A percentile compares a stretch with the other conserved stretches of the same genome.
Evolutionary conservation across 2,888 invertebrate genomes (phyloP).

Genomic region (Celastrina argiolus): DNA sequence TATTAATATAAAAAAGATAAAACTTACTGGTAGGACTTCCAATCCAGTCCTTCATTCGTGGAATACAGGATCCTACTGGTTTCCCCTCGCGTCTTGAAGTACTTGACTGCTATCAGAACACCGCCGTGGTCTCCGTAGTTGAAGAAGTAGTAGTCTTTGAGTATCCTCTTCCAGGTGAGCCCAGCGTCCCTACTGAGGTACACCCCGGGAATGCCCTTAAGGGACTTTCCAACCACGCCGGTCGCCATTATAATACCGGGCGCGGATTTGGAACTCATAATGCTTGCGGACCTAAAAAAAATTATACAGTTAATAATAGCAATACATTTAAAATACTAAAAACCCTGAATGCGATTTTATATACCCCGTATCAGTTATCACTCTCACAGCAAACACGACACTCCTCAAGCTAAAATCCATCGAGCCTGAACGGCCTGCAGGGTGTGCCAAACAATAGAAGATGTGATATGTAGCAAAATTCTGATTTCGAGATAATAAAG

Average conservation of each 20-base stretch:
- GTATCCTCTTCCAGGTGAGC: constrained; percentile 87
- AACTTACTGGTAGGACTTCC: constrained; percentile 81
- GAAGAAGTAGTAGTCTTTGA: constrained; percentile 90
- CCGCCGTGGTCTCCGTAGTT: constrained; percentile 96
- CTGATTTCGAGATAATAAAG: too few relatives aligned
- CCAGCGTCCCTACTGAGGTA: constrained; percentile 91
- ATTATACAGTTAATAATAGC: too few relatives aligned
- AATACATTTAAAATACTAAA: too few relatives aligned
- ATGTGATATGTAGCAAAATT: too few relatives aligned
- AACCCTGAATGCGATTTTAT: too few relatives aligned
- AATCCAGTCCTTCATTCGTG: constrained; percentile 89
- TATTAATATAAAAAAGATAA: not conserved
- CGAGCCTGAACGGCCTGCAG: too few relatives aligned
- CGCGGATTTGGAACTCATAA: constrained; percentile 91
- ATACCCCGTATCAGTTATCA: too few relatives aligned
- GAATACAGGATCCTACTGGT: constrained; percentile 90
- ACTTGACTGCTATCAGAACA: constrained; percentile 89
- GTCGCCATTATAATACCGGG: constrained; percentile 93
- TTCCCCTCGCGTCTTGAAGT: constrained; percentile 85
- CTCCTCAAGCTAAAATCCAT: too few relatives aligned
- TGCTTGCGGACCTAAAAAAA: constrained; percentile 81
- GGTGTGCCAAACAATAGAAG: too few relatives aligned
- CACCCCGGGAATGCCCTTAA: constrained; percentile 89
- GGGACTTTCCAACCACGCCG: constrained; percentile 85
- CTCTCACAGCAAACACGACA: too few relatives aligned